These are phyloP conservation scores for Mugil cephalus DNA, from an alignment of 2,113 vertebrate species.

Conservation along the genomic window DNA sequence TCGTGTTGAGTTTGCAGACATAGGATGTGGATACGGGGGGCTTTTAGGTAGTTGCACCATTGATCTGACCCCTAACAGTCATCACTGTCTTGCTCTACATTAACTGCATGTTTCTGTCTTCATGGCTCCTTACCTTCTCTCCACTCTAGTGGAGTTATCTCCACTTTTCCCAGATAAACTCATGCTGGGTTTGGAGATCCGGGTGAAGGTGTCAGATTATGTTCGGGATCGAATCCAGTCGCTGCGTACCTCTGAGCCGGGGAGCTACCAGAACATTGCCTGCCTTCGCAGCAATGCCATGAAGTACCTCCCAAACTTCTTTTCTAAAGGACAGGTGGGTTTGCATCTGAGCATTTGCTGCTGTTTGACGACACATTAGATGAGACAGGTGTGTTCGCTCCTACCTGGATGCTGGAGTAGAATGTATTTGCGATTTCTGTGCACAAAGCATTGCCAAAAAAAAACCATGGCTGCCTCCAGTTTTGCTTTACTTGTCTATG, in stretches of 20 bases:
- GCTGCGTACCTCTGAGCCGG: slow-evolving; percentile 84
- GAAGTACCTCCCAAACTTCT: slow-evolving; percentile 96
- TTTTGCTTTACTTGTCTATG: too few species aligned
- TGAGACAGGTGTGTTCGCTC: too few species aligned
- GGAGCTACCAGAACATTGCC: slow-evolving; percentile 92
- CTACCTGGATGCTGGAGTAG: too few species aligned
- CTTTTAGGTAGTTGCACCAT: slow-evolving; percentile 68
- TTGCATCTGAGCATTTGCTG: background rate
- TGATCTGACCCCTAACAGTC: background rate
- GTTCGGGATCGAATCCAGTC: slow-evolving; percentile 91
- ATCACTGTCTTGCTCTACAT: background rate
- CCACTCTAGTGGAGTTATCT: slow-evolving; percentile 87
- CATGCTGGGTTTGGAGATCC: slow-evolving; percentile 92
- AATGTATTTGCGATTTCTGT: too few species aligned
- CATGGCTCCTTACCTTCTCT: slow-evolving; percentile 3
- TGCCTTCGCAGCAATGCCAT: slow-evolving; percentile 95
- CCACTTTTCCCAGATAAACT: slow-evolving; percentile 89
- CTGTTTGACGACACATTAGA: background rate
- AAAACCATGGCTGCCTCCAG: too few species aligned
- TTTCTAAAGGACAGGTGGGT: slow-evolving; percentile 91
- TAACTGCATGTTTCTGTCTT: slow-evolving; percentile 1
- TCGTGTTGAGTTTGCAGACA: slow-evolving; percentile 92
- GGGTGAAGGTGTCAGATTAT: slow-evolving; percentile 94
- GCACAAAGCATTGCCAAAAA: too few species aligned
- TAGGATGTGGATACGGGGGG: slow-evolving; percentile 93